Evolutionary conservation across 64 coral and sea anemone genomes (phyloP).

Genomic region (Pocillopora verrucosa): DNA sequence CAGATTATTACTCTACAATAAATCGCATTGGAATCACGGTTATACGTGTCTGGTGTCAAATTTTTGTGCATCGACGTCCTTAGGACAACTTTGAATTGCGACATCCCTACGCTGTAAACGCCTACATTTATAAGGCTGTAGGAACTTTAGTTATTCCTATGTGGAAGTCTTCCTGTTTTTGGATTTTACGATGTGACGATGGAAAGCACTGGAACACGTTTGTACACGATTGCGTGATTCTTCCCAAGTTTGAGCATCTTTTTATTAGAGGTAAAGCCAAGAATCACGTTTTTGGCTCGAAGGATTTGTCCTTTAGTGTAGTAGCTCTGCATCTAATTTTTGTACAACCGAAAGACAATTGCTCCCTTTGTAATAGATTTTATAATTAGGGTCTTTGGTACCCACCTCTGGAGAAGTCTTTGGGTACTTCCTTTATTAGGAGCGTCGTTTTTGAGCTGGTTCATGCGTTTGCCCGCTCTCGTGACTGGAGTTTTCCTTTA

Average conservation of each 20-base stretch:
- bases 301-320: conserved; percentile 17
- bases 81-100: no score
- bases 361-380: background rate
- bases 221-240: conserved; percentile 38
- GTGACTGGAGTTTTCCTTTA: no score
- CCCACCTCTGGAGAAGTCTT: background rate
- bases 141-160: conserved; percentile 52
- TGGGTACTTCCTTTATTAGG: background rate
- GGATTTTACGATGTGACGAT: conserved; percentile 41
- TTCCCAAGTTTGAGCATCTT: conserved; percentile 33
- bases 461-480: no score
- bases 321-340: conserved; percentile 47
- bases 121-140: background rate
- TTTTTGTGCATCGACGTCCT: no score
- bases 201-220: conserved; percentile 25
- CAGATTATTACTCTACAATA: no score
- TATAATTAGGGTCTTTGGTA: conserved; percentile 2
- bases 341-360: conserved; percentile 10
- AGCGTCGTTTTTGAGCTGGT: no score
- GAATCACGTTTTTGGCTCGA: conserved; percentile 50
- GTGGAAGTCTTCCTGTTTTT: conserved; percentile 52
- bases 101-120: no score
- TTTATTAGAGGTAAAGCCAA: conserved; percentile 74
- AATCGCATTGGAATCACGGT: no score
- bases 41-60: no score